A percentile compares a stretch with the other conserved stretches of the same genome.
These are phyloP conservation scores for Narcine bancroftii DNA, from an alignment of 2,113 vertebrate species.

Conservation along the genomic window DNA sequence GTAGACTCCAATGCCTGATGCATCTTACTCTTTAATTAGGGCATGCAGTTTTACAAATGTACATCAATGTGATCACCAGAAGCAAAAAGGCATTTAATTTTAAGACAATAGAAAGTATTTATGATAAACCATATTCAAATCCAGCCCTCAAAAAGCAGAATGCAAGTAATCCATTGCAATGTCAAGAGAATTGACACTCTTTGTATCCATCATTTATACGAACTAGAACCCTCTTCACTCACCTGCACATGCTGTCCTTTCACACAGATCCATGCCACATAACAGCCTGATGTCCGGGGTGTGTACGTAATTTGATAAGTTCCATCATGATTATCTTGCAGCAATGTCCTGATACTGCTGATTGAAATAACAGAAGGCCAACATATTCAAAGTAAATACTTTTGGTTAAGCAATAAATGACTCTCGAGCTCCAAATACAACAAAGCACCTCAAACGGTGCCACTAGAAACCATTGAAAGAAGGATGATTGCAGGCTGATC, in stretches of 20 bases:
- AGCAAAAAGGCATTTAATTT: neutral
- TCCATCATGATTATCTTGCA: constrained; percentile 72
- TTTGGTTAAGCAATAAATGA: neutral
- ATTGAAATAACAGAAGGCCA: neutral
- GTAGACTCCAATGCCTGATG: neutral
- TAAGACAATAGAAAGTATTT: neutral
- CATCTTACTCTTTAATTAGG: neutral
- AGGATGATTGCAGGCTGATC: neutral
- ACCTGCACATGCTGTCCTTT: constrained; percentile 80
- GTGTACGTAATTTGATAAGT: constrained; percentile 72
- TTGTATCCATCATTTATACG: neutral
- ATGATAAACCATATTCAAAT: neutral
- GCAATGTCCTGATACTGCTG: constrained; percentile 59
- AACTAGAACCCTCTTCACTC: constrained; percentile 35
- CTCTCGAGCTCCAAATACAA: too few relatives aligned
- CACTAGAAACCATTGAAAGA: neutral
- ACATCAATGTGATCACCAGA: neutral
- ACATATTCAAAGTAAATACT: neutral
- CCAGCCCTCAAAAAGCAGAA: neutral
- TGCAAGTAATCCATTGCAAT: neutral
- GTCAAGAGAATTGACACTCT: neutral
- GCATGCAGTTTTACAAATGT: neutral
- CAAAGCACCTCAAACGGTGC: neutral
- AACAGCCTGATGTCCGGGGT: constrained; percentile 62
- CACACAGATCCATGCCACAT: constrained; percentile 66